Percentiles rank a stretch among this genome's conserved stretches.
These are phyloP conservation scores for Phaenicophaeus curvirostris DNA, from an alignment of 2,797 vertebrate genomes.

Conservation along the genomic window DNA sequence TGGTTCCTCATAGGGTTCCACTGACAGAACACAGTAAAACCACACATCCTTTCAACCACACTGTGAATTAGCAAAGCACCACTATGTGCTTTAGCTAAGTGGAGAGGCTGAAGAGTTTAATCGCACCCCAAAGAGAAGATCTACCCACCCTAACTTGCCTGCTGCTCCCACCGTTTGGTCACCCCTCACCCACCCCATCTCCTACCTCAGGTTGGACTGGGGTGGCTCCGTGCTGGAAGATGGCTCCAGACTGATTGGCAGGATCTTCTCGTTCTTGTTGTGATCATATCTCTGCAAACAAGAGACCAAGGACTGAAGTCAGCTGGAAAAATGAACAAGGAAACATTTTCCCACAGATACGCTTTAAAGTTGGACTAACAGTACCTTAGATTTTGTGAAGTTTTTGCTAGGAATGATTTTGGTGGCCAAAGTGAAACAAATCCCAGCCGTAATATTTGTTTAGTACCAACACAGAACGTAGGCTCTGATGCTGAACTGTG, in stretches of 20 bases:
- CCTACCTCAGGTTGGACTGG: conserved; percentile 91
- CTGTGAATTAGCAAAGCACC: not conserved
- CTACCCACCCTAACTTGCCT: not conserved
- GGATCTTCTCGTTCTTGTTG: conserved; percentile 92
- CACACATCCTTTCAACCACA: not conserved
- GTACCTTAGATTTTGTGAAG: not conserved
- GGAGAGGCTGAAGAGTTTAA: not conserved
- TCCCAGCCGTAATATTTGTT: not conserved
- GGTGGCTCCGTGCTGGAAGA: conserved; percentile 89
- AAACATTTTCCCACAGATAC: not conserved
- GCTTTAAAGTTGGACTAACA: not conserved
- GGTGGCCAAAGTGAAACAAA: not conserved
- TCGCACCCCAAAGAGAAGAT: not conserved
- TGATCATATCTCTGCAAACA: conserved; percentile 90
- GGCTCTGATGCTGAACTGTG: not conserved
- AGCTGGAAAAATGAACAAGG: not conserved
- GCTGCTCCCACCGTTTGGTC: not conserved
- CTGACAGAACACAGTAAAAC: not conserved
- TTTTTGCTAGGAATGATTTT: not conserved
- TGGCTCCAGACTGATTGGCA: conserved; percentile 93
- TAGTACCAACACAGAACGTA: not conserved
- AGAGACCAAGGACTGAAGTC: conserved; percentile 26
- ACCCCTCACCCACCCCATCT: not conserved
- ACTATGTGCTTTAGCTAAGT: not conserved
- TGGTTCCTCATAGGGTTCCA: not conserved